Base-by-base conservation (phyloP, 2,113 vertebrate species). In the Salminus brasiliensis region DNA sequence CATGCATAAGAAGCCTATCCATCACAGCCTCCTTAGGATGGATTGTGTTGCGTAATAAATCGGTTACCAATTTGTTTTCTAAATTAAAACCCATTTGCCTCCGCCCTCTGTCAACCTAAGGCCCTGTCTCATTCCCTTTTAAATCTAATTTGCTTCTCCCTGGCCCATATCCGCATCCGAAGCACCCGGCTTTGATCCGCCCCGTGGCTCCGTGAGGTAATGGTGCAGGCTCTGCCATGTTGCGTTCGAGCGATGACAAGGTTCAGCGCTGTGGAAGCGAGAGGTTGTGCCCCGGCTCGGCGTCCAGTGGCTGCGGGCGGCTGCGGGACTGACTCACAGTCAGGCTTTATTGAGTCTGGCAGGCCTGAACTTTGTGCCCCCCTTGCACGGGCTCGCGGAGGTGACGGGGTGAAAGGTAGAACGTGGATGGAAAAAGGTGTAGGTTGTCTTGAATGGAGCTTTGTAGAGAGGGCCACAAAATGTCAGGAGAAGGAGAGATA, bases 31-130 rank as follows among this genome's bases (percentile, higher is more conserved):
- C 49, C 66, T 57, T 39, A 29, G 29, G 30, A 36, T 76, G 72
- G 82, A 57, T 43, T 60, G 72, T 43, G 73, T 80, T 68, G 78
- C 70, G 15, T 75, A 74, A 78, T 84, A 81, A 79, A 84, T 68
- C 43, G 81, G n/a, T 81, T 83, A 63, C 47, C 79, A 81, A 81
- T 84, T 78, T 81, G 83, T 84, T 81, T 84, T 81, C 82, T 81
- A 84, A 84, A 84, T 84, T 78, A 84, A 81, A 84, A 78, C 70
- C 70, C 57, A 29, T 77, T 74, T 76, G 62, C 57, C 66, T 80
- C 82, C 82, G 63, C 68, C 80, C 77, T 67, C 34, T 53, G 65
- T 83, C 74, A 70, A 55, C 81, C 73, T 41, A 57, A 45, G 81
- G 72, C 71, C 84, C 78, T 59, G 57, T 78, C 75, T 45, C 71